Base-by-base conservation (phyloP, 2,113 vertebrate genomes). In the Paradoxurus hermaphroditus region DNA sequence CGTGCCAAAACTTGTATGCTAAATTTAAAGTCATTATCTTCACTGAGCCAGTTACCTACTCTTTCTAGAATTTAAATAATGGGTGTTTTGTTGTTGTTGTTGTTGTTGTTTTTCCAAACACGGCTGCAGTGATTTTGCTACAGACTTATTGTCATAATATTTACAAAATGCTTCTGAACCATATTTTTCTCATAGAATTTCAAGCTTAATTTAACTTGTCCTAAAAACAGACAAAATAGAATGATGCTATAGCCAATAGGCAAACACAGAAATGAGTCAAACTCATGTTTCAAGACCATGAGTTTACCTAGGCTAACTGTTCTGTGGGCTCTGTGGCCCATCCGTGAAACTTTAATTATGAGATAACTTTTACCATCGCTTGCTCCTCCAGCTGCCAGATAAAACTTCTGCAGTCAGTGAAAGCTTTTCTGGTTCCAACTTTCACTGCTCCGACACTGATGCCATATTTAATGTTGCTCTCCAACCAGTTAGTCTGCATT, bases 191-290 rank as follows among this genome's bases (percentile, higher is more conserved):
- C 87, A 77, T 46, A 65, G 46, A 98, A 97, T 98, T 98, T 98
- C 77, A 98, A 98, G 98, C 90, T 98, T 98, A 98, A 98, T 98
- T 98, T 98, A 98, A 97, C 79, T 97, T 8, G 41, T 97, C 7
- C 75, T 96, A 77, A 44, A 96, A 98, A 96, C 19, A 97, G 85
- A 89, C 14, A 95, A 97, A 97, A 92, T 83, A 91, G 91, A 97
- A 97, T 27, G 90, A 91, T 65, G 51, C 21, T 41, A 53, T 86
- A 97, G 94, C 73, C 63, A 82, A 91, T 4, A 95, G 89, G 70
- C 97, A 97, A 97, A 95, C 19, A 82, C 9, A 79, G 44, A 90
- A 88, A 21, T 90, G 87, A 98, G 27, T 84, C 84, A 86, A 97
- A 89, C 12, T 89, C 53, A 46, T 90, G 46, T 82, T 95, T 86